Evolutionary conservation across 2,797 vertebrate species (phyloP).

Genomic region (Semotilus atromaculatus): DNA sequence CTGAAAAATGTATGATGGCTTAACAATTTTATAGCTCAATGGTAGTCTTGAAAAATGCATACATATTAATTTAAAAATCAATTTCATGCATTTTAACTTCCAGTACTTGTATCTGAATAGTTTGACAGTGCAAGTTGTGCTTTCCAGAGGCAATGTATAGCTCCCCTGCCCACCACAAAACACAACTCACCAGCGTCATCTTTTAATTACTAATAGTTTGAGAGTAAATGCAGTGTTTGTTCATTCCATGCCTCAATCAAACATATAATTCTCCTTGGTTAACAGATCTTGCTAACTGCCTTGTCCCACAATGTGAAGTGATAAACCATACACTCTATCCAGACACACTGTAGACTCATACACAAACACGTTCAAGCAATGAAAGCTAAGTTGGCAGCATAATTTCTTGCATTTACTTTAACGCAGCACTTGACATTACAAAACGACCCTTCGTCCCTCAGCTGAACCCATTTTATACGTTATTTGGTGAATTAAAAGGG

Average conservation of each 20-base stretch:
- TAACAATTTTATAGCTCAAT: not conserved
- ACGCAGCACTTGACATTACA: slow-evolving; percentile 26
- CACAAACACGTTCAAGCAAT: slow-evolving; percentile 32
- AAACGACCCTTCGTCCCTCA: slow-evolving; percentile 38
- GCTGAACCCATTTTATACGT: slow-evolving; percentile 46
- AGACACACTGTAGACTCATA: slow-evolving; percentile 1
- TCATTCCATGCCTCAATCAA: slow-evolving; percentile 30
- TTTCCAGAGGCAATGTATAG: slow-evolving; percentile 10
- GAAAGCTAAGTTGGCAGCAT: slow-evolving; percentile 57
- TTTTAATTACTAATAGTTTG: slow-evolving; percentile 37
- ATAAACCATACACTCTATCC: slow-evolving; percentile 33
- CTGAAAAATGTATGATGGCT: not conserved
- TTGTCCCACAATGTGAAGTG: not conserved
- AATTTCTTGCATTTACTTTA: slow-evolving; percentile 37
- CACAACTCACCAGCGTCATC: slow-evolving; percentile 6
- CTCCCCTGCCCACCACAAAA: slow-evolving; percentile 17
- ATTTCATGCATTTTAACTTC: not conserved
- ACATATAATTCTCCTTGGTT: slow-evolving; percentile 44
- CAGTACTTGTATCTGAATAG: not conserved
- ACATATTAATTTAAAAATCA: not conserved
- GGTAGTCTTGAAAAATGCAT: not conserved
- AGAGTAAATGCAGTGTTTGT: slow-evolving; percentile 46
- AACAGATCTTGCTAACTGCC: slow-evolving; percentile 39
- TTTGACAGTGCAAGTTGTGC: not conserved
- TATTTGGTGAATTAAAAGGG: slow-evolving; percentile 39